Evolutionary conservation across 2,113 vertebrate species (phyloP).

Genomic region (Ovis canadensis): DNA sequence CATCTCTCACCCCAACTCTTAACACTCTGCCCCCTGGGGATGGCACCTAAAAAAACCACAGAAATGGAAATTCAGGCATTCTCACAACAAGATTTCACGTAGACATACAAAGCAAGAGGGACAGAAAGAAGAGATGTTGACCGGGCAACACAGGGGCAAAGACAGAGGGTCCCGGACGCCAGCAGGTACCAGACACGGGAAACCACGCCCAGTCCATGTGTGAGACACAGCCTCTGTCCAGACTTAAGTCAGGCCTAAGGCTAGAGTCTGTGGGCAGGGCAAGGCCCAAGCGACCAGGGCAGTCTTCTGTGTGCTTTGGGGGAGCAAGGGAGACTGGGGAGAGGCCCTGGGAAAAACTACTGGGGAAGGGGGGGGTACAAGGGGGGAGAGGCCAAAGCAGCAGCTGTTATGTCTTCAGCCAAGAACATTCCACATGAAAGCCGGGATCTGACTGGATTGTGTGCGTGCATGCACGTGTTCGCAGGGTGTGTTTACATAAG

Average conservation of each 20-base stretch:
- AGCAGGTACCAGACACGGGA: background rate
- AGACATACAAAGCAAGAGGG: background rate
- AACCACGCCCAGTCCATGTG: rapidly evolving
- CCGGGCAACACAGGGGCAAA: background rate
- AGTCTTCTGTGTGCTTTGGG: background rate
- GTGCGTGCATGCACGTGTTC: background rate
- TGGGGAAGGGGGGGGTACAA: background rate
- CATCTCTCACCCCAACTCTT: background rate
- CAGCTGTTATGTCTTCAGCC: background rate
- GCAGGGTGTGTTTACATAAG: background rate
- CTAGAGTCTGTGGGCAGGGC: background rate
- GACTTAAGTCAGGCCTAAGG: background rate
- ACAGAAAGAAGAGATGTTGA: background rate
- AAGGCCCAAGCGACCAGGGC: background rate
- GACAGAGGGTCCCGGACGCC: background rate
- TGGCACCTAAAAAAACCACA: background rate
- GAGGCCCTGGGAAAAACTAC: background rate
- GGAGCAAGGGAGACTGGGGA: background rate
- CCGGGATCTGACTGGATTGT: background rate
- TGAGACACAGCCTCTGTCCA: background rate
- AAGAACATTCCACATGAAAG: conserved; percentile 26
- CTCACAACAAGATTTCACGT: background rate
- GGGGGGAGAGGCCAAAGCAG: background rate
- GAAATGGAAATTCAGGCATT: background rate
- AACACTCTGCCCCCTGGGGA: background rate